A percentile compares a stretch with the other conserved stretches of the same genome.
Evolutionary conservation across 53 echinoderm and acorn worm genomes (phyloP).

Genomic region (Crossaster papposus): DNA sequence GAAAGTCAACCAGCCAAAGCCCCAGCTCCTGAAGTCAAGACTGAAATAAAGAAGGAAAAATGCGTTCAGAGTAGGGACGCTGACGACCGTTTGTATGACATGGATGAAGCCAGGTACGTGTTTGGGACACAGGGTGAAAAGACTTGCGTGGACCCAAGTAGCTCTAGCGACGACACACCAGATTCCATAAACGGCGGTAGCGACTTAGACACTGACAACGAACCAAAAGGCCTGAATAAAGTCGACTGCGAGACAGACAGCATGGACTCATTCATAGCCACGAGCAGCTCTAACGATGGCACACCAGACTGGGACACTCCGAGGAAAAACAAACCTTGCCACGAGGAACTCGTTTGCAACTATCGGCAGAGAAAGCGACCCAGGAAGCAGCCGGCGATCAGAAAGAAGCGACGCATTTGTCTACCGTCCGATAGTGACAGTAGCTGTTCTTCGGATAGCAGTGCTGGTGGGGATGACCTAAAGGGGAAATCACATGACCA

Average conservation of each 20-base stretch:
- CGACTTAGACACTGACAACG: not conserved
- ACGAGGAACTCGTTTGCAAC: slow-evolving; percentile 46
- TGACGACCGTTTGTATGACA: too few relatives aligned
- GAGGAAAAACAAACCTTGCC: not conserved
- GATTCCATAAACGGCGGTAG: not conserved
- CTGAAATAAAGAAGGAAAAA: not conserved
- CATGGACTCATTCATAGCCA: slow-evolving; percentile 24
- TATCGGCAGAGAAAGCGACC: slow-evolving; percentile 20
- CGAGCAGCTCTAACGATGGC: slow-evolving; percentile 3
- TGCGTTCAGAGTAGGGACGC: too few relatives aligned
- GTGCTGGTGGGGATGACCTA: not conserved
- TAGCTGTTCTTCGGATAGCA: not conserved
- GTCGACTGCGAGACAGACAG: not conserved
- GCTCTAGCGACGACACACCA: too few relatives aligned
- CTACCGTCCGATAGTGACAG: not conserved
- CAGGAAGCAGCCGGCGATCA: not conserved
- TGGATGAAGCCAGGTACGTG: too few relatives aligned
- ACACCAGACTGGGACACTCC: not conserved
- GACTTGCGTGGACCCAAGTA: too few relatives aligned
- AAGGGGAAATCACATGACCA: not conserved
- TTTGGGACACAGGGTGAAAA: too few relatives aligned
- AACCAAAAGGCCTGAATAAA: not conserved
- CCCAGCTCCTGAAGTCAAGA: not conserved
- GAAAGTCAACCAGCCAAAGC: not conserved
- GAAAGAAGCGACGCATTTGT: slow-evolving; percentile 20